Evolutionary conservation across 2,888 invertebrate species (phyloP), one percentile per base, ranked within the genome.

Genomic region (Agonum fuliginosum): DNA sequence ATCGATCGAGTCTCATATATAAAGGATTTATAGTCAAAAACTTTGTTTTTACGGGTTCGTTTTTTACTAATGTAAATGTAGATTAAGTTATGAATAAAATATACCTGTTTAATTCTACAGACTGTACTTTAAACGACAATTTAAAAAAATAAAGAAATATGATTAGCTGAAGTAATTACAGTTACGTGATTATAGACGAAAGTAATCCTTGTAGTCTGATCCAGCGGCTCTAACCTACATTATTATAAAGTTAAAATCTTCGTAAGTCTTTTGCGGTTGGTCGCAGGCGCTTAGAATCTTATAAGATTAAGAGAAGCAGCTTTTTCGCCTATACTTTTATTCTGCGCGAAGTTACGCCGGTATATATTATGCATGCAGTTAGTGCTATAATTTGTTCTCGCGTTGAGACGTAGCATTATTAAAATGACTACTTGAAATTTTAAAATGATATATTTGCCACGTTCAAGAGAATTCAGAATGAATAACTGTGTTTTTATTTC

Each of bases 371-470:
- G 71, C 46, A 71, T 71, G 34, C 51, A 71, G 71, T 71, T 71
- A 71, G 51, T 48, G 71, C 71, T 51, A 71, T 71, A 71, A 71
- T 71, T 71, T 71, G 71, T 71, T 71, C 71, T 71, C 48, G 71
- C 30, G 71, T 71, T 71, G 71, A 71, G 71, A 71, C 43, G 30
- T 51, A 48, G 71, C 71, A 71, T 71, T 71, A 71, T 71, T 71
- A 71, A 71, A 71, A 71, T 71, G 71, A 51, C 71, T 71, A 71
- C 71, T 71, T 71, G 71, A 71, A 71, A 71, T 51, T 71, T 71
- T 71, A 71, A 71, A 71, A 71, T 71, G 71, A 71, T 71, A 71
- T 71, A 71, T 71, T 71, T 71, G 46, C 71, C 71, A 71, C 71
- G 71, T 71, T 71, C 71, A 48, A 30, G 34, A 71, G 51, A 71